Conservation (phyloP, 2,797 vertebrate genomes). For the Myotis planiceps region DNA sequence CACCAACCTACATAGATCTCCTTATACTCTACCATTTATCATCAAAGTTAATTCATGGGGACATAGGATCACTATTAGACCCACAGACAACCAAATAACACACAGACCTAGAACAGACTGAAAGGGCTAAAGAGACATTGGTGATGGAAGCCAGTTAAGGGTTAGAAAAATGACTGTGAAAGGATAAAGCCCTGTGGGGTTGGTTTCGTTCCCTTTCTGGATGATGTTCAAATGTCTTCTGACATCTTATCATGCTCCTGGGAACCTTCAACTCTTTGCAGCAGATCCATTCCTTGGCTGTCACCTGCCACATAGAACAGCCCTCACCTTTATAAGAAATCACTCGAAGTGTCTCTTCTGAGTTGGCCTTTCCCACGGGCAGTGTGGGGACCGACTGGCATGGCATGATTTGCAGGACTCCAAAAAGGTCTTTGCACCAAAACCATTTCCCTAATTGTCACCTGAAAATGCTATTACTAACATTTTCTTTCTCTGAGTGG, state of each 20-base stretch:
- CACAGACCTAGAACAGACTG: neutral
- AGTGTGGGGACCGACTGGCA: neutral
- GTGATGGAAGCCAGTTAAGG: neutral
- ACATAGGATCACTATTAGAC: neutral
- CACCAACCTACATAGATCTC: neutral
- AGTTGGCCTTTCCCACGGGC: neutral
- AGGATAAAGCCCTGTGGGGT: neutral
- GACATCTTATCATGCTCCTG: neutral
- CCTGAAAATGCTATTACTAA: constrained; percentile 26
- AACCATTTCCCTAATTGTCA: neutral
- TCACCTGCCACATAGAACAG: neutral
- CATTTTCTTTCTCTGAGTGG: neutral
- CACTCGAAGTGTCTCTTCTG: neutral
- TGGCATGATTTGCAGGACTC: neutral
- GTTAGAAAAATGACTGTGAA: neutral
- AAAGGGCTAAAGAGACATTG: neutral
- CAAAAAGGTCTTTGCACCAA: neutral
- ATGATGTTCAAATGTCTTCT: neutral
- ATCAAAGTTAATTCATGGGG: neutral
- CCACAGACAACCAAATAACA: neutral
- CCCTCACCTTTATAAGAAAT: neutral
- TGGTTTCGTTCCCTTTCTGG: neutral
- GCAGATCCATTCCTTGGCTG: neutral
- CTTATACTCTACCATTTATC: neutral
- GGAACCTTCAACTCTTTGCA: neutral